These are phyloP conservation scores for Tetraneura akinire DNA, from an alignment of 1,140 invertebrate species.

Conservation along the genomic window DNA sequence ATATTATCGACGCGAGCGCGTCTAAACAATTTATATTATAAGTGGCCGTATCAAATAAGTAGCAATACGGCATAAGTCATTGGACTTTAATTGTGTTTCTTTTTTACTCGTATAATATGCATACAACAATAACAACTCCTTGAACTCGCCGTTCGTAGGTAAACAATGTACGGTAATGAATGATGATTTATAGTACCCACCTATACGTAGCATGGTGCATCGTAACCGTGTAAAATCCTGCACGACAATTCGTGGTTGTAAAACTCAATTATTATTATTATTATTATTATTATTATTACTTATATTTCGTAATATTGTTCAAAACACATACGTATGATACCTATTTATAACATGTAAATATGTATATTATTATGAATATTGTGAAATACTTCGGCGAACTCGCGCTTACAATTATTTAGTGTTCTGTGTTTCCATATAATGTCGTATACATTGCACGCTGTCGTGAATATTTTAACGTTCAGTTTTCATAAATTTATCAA, in stretches of 20 bases:
- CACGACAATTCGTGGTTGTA: not conserved
- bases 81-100: conserved; percentile 10
- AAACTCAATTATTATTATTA: conserved; percentile 7
- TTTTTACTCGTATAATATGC: not conserved
- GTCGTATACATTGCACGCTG: too few relatives aligned
- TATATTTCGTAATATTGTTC: conserved; percentile 18
- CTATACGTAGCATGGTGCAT: not conserved
- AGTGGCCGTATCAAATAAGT: not conserved
- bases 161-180: not conserved
- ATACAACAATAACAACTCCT: conserved; percentile 1
- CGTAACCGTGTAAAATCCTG: not conserved
- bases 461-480: too few relatives aligned
- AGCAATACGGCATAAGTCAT: not conserved
- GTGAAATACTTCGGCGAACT: not conserved
- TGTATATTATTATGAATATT: not conserved
- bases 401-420: not conserved
- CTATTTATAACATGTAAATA: too few relatives aligned
- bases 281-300: too few relatives aligned
- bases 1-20: not conserved
- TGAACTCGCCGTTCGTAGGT: not conserved
- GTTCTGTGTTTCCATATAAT: not conserved
- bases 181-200: too few relatives aligned
- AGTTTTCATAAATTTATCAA: too few relatives aligned
- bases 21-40: not conserved
- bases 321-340: conserved; percentile 3